Conservation (phyloP, 2,797 vertebrate species). For the Alca torda region DNA sequence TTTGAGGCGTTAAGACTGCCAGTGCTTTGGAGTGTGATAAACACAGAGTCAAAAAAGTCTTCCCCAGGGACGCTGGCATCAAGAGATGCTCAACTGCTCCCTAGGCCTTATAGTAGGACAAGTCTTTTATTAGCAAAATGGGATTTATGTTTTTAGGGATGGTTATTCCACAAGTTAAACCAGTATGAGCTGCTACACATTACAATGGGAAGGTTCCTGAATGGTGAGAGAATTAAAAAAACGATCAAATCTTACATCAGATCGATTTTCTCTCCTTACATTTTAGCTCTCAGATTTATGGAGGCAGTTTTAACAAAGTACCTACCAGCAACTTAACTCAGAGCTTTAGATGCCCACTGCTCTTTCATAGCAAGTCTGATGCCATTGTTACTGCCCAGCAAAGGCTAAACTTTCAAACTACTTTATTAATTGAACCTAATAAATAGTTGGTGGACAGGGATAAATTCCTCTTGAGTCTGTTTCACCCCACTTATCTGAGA, state of each 20-base stretch:
- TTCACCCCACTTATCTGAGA: not conserved
- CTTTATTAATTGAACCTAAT: not conserved
- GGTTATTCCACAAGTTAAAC: not conserved
- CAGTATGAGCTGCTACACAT: not conserved
- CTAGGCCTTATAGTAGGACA: not conserved
- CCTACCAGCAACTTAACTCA: not conserved
- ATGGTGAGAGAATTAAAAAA: not conserved
- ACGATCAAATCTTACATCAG: not conserved
- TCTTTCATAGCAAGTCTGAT: not conserved
- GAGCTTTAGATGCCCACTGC: not conserved
- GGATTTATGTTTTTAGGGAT: not conserved
- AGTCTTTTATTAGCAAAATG: not conserved
- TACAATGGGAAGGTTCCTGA: not conserved
- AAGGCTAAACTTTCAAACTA: not conserved
- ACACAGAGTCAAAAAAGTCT: not conserved
- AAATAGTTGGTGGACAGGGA: not conserved
- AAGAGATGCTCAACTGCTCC: not conserved
- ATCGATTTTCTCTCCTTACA: not conserved
- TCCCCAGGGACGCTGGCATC: not conserved
- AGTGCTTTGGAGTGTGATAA: conserved; percentile 2
- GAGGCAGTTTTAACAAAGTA: not conserved
- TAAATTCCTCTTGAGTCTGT: not conserved
- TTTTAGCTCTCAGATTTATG: not conserved
- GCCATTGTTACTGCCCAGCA: not conserved
- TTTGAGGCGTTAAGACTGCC: not conserved